A percentile compares a stretch with the other conserved stretches of the same genome.
Conservation (phyloP, 2,797 vertebrate species). For the Cacajao melanocephalus region DNA sequence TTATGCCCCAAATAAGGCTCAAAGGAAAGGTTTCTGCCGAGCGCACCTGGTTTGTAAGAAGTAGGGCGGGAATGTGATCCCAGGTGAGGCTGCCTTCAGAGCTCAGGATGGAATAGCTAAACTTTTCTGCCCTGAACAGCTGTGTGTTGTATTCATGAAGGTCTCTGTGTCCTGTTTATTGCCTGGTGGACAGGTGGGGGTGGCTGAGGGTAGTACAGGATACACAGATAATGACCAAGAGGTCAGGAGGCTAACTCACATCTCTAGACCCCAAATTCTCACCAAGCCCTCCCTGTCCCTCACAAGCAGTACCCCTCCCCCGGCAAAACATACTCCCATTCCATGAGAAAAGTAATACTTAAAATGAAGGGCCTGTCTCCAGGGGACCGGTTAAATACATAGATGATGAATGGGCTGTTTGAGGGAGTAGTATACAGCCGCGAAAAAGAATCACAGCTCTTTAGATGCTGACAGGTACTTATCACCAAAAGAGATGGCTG, state of each 20-base stretch:
- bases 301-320: fast-evolving
- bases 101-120: fast-evolving
- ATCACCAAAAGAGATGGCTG: neutral
- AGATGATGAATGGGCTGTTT: fast-evolving
- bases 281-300: neutral
- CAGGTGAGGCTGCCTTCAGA: fast-evolving
- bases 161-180: no score
- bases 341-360: neutral
- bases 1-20: neutral
- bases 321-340: neutral
- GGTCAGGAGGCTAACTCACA: neutral
- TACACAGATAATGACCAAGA: neutral
- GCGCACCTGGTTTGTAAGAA: fast-evolving
- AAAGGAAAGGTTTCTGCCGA: neutral
- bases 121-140: neutral
- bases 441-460: neutral
- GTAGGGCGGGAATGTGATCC: neutral
- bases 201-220: neutral
- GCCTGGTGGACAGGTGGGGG: neutral
- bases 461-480: fast-evolving
- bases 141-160: fast-evolving
- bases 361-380: neutral
- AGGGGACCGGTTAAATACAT: neutral
- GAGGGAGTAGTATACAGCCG: neutral
- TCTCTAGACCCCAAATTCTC: neutral